Evolutionary conservation across 2,888 invertebrate genomes (phyloP).

Genomic region (Acrobasis consociella): DNA sequence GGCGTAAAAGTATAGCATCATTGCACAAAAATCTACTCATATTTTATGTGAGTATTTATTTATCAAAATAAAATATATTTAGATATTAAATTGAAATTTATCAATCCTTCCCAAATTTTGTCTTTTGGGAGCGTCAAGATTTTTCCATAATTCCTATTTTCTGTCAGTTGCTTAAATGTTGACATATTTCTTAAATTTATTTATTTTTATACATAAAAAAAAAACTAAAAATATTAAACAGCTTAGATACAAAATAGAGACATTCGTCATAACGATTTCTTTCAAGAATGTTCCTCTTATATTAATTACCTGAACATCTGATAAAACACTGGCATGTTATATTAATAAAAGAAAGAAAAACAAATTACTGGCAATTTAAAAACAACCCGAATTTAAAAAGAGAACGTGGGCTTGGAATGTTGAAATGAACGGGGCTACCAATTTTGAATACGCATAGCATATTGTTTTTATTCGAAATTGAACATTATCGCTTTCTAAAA

Average conservation of each 20-base stretch:
- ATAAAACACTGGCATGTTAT: slow-evolving; percentile 44
- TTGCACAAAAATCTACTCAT: no score
- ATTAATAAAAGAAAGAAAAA: slow-evolving; percentile 54
- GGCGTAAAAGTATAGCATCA: no score
- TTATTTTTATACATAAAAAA: no score
- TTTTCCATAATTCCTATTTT: no score
- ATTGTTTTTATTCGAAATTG: slow-evolving; percentile 43
- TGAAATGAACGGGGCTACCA: slow-evolving; percentile 73
- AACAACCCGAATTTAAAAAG: slow-evolving; percentile 71
- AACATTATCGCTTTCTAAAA: slow-evolving; percentile 45
- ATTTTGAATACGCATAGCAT: slow-evolving; percentile 61
- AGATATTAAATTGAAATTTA: no score
- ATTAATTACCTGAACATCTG: slow-evolving; percentile 31
- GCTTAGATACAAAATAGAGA: background rate
- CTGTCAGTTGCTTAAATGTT: no score
- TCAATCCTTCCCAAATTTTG: no score
- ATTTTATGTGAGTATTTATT: no score
- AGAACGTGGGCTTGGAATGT: slow-evolving; percentile 70
- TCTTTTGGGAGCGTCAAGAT: no score
- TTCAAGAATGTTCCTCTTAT: slow-evolving; percentile 18
- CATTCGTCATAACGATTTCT: background rate
- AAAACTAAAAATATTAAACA: no score
- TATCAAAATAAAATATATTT: no score
- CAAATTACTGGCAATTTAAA: slow-evolving; percentile 71
- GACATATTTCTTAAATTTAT: no score